Evolutionary conservation across 1,140 invertebrate genomes (phyloP), one percentile per base, ranked within the genome.

Genomic region (Drosophila elegans): DNA sequence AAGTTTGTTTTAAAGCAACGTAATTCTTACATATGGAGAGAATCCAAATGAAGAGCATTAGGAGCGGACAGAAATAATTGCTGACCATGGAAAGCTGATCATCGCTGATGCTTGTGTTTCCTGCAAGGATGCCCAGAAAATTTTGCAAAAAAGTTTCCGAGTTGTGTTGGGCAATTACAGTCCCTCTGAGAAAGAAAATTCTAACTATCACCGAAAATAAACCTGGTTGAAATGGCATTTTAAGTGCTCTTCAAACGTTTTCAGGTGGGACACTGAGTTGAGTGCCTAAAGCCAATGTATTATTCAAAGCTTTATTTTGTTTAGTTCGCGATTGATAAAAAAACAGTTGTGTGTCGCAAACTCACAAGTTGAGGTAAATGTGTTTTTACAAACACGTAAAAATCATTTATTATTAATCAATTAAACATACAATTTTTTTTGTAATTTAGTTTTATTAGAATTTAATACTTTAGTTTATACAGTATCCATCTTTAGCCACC

Each of bases 21-120:
- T 2, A 1, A 5, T 5, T 6, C 59, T 21, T 39, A 86, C 81
- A 46, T 34, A 85, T 48, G 25, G 63, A 74, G n/a, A 27, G 44
- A 29, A 86, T 63, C 81, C 81, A 85, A 29, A 85, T 12, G 2
- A 64, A 11, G 1, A 85, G 42, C 39, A 86, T 10, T 7, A 85
- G 6, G 3, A 67, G 4, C 4, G 67, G 67, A 16, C 67, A 71
- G 3, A 74, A 46, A 32, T 45, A 64, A 36, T 49, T 49, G 46
- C 38, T 11, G 21, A 29, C 29, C 38, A 36, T 12, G 1, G 45
- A 12, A 11, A 29, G 2, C 2, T 41, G 29, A 1, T 13, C 25
- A 5, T 34, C 29, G 44, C 11, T 13, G 44, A 36, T 4, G 45
- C 27, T 75, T 32, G 4, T 48, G 25, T 71, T 83, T 3, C 45